Percentiles rank a stretch among this genome's conserved stretches.
These are phyloP conservation scores for Chelon auratus DNA, from an alignment of 2,797 vertebrate genomes.

Conservation along the genomic window DNA sequence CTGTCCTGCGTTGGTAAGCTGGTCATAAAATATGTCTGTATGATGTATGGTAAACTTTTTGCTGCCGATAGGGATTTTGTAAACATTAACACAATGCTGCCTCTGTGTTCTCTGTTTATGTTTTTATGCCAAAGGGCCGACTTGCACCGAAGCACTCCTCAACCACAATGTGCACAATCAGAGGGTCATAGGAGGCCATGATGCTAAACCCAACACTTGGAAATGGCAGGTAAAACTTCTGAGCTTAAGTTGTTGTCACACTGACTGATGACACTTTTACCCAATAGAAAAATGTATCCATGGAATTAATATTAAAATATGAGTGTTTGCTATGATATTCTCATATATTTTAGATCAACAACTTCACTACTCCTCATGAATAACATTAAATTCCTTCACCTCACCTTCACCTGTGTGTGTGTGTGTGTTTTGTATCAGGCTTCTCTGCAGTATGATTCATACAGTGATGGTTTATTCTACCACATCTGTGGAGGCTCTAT, in stretches of 20 bases:
- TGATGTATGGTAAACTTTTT: neutral
- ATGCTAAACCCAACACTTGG: slow-evolving; percentile 71
- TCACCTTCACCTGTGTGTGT: neutral
- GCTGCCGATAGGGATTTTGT: neutral
- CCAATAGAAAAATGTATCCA: no score
- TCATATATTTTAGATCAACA: no score
- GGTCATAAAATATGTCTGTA: neutral
- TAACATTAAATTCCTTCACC: no score
- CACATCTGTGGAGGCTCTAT: slow-evolving; percentile 76
- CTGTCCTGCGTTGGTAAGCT: slow-evolving; percentile 73
- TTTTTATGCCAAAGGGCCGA: slow-evolving; percentile 49
- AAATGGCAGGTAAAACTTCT: slow-evolving; percentile 34
- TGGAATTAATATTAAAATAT: no score
- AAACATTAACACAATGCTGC: neutral
- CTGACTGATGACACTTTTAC: no score
- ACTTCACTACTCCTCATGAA: no score
- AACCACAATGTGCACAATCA: slow-evolving; percentile 59
- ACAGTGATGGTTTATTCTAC: slow-evolving; percentile 40
- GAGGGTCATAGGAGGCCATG: slow-evolving; percentile 68
- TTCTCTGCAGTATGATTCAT: slow-evolving; percentile 73
- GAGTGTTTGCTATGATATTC: no score
- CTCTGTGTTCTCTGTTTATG: neutral
- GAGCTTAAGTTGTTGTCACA: no score
- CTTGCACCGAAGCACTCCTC: slow-evolving; percentile 55
- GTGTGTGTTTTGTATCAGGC: slow-evolving; percentile 50